Percentiles rank a stretch among this genome's conserved stretches.
Evolutionary conservation across 2,888 invertebrate species (phyloP).

Genomic region (Cosmorhoe ocellata): DNA sequence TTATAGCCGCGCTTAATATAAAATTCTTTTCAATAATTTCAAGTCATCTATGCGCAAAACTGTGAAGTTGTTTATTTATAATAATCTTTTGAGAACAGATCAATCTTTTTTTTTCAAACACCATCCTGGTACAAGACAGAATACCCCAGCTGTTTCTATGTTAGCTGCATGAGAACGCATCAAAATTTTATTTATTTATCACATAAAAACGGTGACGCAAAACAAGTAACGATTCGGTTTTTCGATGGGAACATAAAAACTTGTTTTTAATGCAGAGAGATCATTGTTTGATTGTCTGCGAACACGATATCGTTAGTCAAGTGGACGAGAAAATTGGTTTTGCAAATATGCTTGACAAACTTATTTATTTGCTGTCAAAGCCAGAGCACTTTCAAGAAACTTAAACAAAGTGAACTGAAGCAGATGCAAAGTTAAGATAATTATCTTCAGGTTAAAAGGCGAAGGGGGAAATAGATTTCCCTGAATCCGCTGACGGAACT

Average conservation of each 20-base stretch:
- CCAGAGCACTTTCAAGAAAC: background rate
- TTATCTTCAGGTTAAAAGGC: constrained; percentile 19
- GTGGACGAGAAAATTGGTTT: background rate
- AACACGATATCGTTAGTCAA: constrained; percentile 8
- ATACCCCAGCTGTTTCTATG: background rate
- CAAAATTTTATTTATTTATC: constrained; percentile 73
- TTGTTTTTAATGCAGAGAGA: constrained; percentile 37
- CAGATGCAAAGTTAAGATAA: constrained; percentile 18
- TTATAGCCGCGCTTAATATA: too few relatives aligned
- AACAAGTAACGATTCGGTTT: constrained; percentile 56
- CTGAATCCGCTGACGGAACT: constrained; percentile 18
- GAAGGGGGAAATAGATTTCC: constrained; percentile 20
- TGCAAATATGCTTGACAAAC: too few relatives aligned
- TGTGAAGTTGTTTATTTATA: too few relatives aligned
- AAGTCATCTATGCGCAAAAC: too few relatives aligned
- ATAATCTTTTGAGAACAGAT: too few relatives aligned
- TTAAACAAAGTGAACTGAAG: constrained; percentile 3
- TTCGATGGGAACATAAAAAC: constrained; percentile 54
- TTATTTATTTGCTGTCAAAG: too few relatives aligned
- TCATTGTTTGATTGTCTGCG: constrained; percentile 15
- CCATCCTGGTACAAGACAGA: too few relatives aligned
- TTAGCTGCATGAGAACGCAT: constrained; percentile 41
- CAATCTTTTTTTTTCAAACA: too few relatives aligned
- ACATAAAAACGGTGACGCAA: constrained; percentile 66
- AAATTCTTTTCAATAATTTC: too few relatives aligned